phyloP scores from a whole-genome alignment of 1,140 invertebrate species.

The Pygmarrhopalites habei region DNA sequence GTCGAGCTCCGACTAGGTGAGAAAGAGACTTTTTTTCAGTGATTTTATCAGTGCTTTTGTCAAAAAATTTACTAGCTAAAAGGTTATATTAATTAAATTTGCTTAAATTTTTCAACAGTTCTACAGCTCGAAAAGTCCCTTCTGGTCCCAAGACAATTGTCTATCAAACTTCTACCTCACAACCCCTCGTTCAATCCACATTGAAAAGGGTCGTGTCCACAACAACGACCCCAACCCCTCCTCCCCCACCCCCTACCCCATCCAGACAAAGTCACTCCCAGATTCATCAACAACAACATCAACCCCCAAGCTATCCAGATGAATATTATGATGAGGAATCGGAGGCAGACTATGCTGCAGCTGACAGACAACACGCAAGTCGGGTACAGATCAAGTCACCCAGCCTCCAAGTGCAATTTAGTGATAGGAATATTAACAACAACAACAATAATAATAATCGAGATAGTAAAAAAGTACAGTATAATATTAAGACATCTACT shows the following conservation, averaged over 20 bases:
- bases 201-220: not conserved
- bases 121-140: slow-evolving; percentile 36
- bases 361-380: slow-evolving; percentile 8
- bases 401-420: slow-evolving; percentile 1
- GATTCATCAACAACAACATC: slow-evolving; percentile 11
- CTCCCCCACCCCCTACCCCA: slow-evolving; percentile 10
- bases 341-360: slow-evolving; percentile 4
- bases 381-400: slow-evolving; percentile 7
- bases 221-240: slow-evolving; percentile 1
- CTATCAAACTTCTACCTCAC: slow-evolving; percentile 18
- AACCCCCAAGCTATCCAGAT: slow-evolving; percentile 15
- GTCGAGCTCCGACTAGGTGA: no score
- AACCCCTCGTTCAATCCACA: slow-evolving; percentile 11
- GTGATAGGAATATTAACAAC: slow-evolving; percentile 4
- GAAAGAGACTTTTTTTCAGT: no score
- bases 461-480: not conserved
- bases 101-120: no score
- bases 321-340: slow-evolving; percentile 33
- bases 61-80: no score
- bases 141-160: slow-evolving; percentile 35
- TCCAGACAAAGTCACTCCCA: not conserved
- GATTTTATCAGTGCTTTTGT: no score
- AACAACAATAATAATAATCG: not conserved
- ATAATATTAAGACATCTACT: no score
- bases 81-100: no score